phyloP scores from a whole-genome alignment of 2,797 vertebrate species.

The Simalia tracyae region DNA sequence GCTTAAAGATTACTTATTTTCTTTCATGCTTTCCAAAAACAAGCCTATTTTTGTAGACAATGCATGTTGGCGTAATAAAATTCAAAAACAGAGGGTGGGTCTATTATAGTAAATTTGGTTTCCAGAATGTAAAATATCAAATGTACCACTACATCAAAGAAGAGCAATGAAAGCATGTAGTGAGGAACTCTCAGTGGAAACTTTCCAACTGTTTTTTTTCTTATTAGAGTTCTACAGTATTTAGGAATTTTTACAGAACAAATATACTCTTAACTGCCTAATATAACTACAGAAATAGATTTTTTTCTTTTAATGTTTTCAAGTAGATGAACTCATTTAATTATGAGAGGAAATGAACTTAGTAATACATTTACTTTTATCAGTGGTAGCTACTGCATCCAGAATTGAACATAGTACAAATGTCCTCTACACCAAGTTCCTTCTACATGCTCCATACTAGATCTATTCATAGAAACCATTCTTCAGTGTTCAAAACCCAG shows the following conservation, averaged over 20 bases:
- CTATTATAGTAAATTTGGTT: background rate
- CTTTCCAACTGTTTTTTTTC: background rate
- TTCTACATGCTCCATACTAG: background rate
- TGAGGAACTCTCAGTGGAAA: background rate
- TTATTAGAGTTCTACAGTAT: background rate
- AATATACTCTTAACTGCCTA: background rate
- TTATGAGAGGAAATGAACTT: background rate
- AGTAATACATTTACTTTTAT: background rate
- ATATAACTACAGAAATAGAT: background rate
- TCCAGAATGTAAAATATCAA: background rate
- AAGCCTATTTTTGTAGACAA: constrained; percentile 64
- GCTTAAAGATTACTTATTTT: constrained; percentile 64
- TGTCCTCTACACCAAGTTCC: background rate
- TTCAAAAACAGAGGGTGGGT: constrained; percentile 37
- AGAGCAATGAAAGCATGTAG: background rate
- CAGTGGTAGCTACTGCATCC: background rate
- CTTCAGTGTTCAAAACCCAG: background rate
- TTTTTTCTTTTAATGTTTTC: background rate
- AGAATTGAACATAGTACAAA: background rate
- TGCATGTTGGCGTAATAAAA: constrained; percentile 29
- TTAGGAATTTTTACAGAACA: background rate
- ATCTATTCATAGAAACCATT: background rate
- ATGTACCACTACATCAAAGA: background rate
- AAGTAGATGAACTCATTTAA: background rate
- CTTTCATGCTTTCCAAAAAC: constrained; percentile 68